Evolutionary conservation across 1,140 invertebrate species (phyloP), one percentile per base, ranked within the genome.

Genomic region (Micrasema longulum): DNA sequence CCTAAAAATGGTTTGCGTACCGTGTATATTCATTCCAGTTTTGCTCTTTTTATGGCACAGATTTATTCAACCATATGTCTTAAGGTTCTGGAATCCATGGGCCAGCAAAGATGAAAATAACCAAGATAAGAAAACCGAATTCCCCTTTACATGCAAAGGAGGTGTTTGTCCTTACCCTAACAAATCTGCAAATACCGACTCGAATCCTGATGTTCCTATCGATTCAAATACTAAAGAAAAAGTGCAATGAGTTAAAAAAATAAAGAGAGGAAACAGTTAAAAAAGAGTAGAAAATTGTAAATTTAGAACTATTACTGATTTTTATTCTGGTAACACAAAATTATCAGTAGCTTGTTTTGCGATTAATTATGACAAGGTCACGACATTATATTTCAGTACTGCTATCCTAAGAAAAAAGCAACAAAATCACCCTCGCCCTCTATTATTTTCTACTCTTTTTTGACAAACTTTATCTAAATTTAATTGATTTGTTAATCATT

Each of bases 11-110:
- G 92, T 92, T 77, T 93, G 92, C 78, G 86, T 93, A 55, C 91
- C 92, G 2, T 93, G 92, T 78, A 91, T 93, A 75, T 88, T 93
- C 45, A 89, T 93, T 78, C 92, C 92, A 1, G 79, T 92, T 41
- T 80, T 93, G 23, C 83, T 93, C 0, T 92, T 89, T 75, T 86
- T 93, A 69, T 93, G 91, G 89, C 91, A 93, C 80, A 89, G 88
- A 76, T 93, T 91, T 77, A 85, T 93, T 52, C 91, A 93, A 77
- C 92, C 91, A 0, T 87, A 92, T 43, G 80, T 92, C 26, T 76
- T 92, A 64, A 88, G 87, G 65, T 90, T 92, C 78, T 93, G 91
- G 91, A 93, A 93, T 81, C 92, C 91, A 14, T 92, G 90, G 89
- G 88, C 85, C 52, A 86, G 86, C 1, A 88, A 87, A 77, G 86